phyloP scores from a whole-genome alignment of 2,113 vertebrate species.

The Numenius arquata region DNA sequence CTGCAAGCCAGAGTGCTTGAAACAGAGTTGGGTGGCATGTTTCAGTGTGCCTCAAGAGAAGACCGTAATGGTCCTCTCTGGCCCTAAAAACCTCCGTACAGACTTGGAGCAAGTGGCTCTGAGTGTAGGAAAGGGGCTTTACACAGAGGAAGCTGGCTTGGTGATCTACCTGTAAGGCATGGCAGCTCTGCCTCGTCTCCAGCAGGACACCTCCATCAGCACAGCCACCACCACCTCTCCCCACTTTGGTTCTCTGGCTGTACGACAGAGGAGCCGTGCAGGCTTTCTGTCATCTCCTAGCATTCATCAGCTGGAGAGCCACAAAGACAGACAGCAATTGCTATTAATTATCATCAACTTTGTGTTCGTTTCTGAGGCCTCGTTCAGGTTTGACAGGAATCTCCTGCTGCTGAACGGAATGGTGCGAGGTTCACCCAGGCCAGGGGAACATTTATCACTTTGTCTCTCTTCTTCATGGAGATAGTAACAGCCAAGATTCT shows the following conservation, averaged over 20 bases:
- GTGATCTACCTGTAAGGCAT: background rate
- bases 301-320: background rate
- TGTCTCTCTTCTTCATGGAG: constrained; percentile 26
- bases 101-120: background rate
- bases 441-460: background rate
- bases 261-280: background rate
- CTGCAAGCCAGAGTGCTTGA: background rate
- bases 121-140: background rate
- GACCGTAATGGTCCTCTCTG: background rate
- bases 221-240: background rate
- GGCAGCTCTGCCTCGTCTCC: rapidly evolving
- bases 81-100: background rate
- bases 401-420: background rate
- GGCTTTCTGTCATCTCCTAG: background rate
- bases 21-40: background rate
- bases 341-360: background rate
- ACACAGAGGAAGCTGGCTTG: background rate
- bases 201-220: background rate
- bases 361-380: background rate
- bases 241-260: background rate
- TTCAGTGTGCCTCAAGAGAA: background rate
- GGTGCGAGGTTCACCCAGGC: background rate
- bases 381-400: background rate
- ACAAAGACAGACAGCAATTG: background rate
- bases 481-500: constrained; percentile 45